phyloP scores from a whole-genome alignment of 1,140 invertebrate species.

The Drosophila gunungcola region DNA sequence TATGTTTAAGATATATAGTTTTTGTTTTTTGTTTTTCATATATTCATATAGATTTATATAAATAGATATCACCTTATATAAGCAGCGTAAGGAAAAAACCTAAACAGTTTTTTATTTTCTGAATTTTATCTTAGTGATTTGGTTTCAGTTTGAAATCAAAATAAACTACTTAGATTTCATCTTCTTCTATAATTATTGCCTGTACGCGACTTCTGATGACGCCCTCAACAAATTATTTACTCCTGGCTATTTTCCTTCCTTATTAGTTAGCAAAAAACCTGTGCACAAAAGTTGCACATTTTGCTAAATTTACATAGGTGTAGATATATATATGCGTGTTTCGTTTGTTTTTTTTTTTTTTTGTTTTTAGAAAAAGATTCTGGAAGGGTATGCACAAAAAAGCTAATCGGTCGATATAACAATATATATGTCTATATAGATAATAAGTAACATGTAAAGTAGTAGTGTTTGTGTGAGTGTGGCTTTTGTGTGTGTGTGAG shows the following conservation, averaged over 20 bases:
- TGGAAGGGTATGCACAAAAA: constrained; percentile 80
- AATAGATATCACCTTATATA: constrained; percentile 81
- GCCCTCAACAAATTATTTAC: constrained; percentile 43
- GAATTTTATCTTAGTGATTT: constrained; percentile 45
- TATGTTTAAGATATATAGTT: constrained; percentile 68
- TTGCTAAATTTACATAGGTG: constrained; percentile 44
- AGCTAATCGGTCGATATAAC: constrained; percentile 77
- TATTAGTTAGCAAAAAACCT: constrained; percentile 31
- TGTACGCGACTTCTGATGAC: constrained; percentile 34
- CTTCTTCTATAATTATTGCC: constrained; percentile 64
- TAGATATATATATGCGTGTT: constrained; percentile 56
- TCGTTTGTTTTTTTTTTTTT: constrained; percentile 46
- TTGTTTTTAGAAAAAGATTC: constrained; percentile 56
- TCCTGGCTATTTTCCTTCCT: constrained; percentile 20
- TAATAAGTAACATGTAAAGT: constrained; percentile 73
- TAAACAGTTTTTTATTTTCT: constrained; percentile 61
- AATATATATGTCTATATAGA: constrained; percentile 77
- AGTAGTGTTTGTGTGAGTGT: constrained; percentile 39
- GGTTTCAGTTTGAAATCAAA: constrained; percentile 46
- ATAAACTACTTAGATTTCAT: constrained; percentile 53
- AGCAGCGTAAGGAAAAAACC: constrained; percentile 80
- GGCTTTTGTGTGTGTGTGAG: constrained; percentile 15
- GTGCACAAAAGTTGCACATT: constrained; percentile 69
- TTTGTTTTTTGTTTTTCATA: constrained; percentile 48
- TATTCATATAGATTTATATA: constrained; percentile 60